Conservation (phyloP, 2,888 invertebrate genomes). For the Mesochorus sp. region DNA sequence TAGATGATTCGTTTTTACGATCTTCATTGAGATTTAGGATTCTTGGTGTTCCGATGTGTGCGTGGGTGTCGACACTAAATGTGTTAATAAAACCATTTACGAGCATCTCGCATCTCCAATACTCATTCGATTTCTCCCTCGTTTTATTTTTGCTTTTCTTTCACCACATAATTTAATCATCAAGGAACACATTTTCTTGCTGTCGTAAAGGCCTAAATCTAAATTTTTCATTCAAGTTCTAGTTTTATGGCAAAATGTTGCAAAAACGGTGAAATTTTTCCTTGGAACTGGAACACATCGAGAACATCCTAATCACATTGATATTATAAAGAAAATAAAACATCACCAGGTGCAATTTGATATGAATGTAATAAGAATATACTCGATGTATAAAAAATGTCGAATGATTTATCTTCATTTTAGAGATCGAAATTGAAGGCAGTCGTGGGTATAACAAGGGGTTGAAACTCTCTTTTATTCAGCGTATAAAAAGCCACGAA, state of each 20-base stretch:
- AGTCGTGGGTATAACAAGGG: slow-evolving; percentile 35
- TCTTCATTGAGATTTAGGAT: slow-evolving; percentile 45
- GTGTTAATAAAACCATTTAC: slow-evolving; percentile 68
- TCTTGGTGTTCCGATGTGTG: slow-evolving; percentile 11
- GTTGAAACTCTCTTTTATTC: slow-evolving; percentile 68
- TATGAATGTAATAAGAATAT: too few relatives aligned
- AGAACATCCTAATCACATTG: too few relatives aligned
- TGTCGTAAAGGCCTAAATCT: too few relatives aligned
- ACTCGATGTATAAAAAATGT: too few relatives aligned
- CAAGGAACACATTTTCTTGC: too few relatives aligned
- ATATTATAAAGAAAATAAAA: too few relatives aligned
- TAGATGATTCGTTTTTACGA: slow-evolving; percentile 62
- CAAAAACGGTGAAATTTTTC: too few relatives aligned
- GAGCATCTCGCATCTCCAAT: slow-evolving; percentile 49
- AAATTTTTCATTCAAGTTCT: too few relatives aligned
- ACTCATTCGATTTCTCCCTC: neutral
- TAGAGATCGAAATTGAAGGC: slow-evolving; percentile 1
- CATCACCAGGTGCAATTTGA: too few relatives aligned
- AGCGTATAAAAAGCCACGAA: slow-evolving; percentile 68
- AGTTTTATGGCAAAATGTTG: too few relatives aligned
- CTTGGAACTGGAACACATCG: too few relatives aligned
- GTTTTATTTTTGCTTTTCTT: neutral
- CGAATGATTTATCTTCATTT: neutral
- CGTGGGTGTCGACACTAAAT: neutral
- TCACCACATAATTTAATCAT: too few relatives aligned